A percentile compares a stretch with the other conserved stretches of the same genome.
phyloP scores from a whole-genome alignment of 2,888 invertebrate species.

The Conchocele bisecta region DNA sequence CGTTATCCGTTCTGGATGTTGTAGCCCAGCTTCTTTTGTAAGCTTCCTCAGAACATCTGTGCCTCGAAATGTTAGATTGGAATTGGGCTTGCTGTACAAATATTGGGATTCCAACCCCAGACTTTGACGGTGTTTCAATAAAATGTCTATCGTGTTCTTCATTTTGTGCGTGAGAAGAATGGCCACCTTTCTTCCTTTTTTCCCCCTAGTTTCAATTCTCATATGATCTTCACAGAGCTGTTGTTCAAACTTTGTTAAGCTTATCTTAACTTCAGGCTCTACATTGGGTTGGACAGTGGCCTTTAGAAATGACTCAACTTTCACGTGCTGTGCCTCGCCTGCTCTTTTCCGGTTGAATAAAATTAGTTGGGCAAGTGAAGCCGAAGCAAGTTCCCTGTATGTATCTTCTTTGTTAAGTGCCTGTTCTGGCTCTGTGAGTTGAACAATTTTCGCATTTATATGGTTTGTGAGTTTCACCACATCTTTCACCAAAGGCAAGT shows the following conservation, averaged over 20 bases:
- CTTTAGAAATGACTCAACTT: conserved; percentile 8
- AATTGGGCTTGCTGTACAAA: not conserved
- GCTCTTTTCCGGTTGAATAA: conserved; percentile 85
- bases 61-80: conserved; percentile 15
- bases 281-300: conserved; percentile 9
- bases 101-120: not conserved
- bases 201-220: conserved; percentile 29
- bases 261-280: conserved; percentile 23
- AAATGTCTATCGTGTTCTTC: conserved; percentile 27
- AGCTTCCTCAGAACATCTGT: conserved; percentile 20
- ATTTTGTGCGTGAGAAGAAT: conserved; percentile 29
- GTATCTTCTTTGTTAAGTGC: not conserved
- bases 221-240: conserved; percentile 14
- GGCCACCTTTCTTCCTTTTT: conserved; percentile 37
- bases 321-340: conserved; percentile 80
- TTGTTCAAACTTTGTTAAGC: conserved; percentile 28
- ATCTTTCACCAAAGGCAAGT: conserved; percentile 22
- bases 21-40: conserved; percentile 8
- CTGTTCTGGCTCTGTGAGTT: conserved; percentile 1
- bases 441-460: conserved; percentile 3
- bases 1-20: conserved; percentile 15
- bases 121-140: conserved; percentile 10
- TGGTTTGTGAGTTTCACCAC: conserved; percentile 2
- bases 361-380: conserved; percentile 36
- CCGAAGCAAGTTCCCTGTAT: conserved; percentile 12